phyloP scores from a whole-genome alignment of 1,140 invertebrate genomes.

The Gerris buenoi region DNA sequence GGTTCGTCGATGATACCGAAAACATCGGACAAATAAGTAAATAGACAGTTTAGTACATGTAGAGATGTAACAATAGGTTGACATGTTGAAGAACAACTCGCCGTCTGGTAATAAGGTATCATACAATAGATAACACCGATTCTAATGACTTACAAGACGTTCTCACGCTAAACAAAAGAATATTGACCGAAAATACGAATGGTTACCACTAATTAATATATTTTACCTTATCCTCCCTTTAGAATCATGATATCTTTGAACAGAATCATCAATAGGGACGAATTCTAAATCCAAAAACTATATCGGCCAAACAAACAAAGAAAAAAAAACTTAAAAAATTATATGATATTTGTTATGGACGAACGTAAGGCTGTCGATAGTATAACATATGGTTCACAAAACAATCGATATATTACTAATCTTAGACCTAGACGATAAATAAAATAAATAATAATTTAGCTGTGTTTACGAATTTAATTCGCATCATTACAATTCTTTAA shows the following conservation, averaged over 20 bases:
- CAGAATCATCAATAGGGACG: not conserved
- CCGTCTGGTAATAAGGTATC: not conserved
- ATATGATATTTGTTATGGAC: no score
- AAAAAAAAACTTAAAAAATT: not conserved
- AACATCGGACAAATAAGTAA: no score
- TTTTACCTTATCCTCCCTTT: conserved; percentile 10
- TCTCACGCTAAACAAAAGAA: not conserved
- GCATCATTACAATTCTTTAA: no score
- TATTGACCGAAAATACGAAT: no score
- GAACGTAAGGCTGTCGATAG: no score
- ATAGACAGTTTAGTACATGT: not conserved
- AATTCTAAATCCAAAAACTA: not conserved
- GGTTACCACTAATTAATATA: no score
- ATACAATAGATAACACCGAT: not conserved
- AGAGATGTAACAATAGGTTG: not conserved
- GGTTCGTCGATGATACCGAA: no score
- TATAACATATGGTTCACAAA: no score
- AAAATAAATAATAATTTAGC: no score
- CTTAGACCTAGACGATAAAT: no score
- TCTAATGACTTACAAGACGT: not conserved
- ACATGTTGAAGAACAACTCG: not conserved
- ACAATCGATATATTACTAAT: no score
- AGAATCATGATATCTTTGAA: conserved; percentile 7
- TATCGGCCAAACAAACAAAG: not conserved
- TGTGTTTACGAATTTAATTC: no score